phyloP scores from a whole-genome alignment of 2,113 vertebrate species.

The Lampris megalopsis region DNA sequence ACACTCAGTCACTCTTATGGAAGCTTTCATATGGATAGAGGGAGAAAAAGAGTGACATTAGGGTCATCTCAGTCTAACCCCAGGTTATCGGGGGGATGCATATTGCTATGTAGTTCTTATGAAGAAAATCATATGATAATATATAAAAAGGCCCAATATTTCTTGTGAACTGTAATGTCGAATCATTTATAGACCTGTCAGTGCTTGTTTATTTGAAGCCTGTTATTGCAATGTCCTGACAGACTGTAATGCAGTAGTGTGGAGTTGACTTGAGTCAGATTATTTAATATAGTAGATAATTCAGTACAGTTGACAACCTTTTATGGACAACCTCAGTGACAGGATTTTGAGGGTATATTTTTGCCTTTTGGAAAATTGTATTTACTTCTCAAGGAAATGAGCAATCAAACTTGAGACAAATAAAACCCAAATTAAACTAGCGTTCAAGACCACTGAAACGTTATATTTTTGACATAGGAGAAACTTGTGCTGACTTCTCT shows the following conservation, averaged over 20 bases:
- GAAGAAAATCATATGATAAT: constrained; percentile 23
- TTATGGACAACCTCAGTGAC: constrained; percentile 23
- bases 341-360: too few species aligned
- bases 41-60: too few species aligned
- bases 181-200: constrained; percentile 33
- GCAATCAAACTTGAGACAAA: constrained; percentile 22
- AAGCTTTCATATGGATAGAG: too few species aligned
- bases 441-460: neutral
- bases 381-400: constrained; percentile 22
- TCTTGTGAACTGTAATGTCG: constrained; percentile 32
- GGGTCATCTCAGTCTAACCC: neutral
- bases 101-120: constrained; percentile 37
- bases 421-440: neutral
- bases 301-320: constrained; percentile 10
- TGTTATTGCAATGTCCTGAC: constrained; percentile 24
- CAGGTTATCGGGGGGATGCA: constrained; percentile 21
- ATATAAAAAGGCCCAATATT: constrained; percentile 28
- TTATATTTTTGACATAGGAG: constrained; percentile 25
- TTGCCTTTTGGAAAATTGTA: too few species aligned
- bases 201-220: constrained; percentile 24
- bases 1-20: too few species aligned
- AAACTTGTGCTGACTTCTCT: constrained; percentile 42
- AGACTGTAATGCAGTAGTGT: constrained; percentile 48
- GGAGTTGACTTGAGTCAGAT: constrained; percentile 44
- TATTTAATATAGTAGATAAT: constrained; percentile 43